These are phyloP conservation scores for Gonatopus flavifemur DNA, from an alignment of 1,140 invertebrate genomes.

Conservation along the genomic window DNA sequence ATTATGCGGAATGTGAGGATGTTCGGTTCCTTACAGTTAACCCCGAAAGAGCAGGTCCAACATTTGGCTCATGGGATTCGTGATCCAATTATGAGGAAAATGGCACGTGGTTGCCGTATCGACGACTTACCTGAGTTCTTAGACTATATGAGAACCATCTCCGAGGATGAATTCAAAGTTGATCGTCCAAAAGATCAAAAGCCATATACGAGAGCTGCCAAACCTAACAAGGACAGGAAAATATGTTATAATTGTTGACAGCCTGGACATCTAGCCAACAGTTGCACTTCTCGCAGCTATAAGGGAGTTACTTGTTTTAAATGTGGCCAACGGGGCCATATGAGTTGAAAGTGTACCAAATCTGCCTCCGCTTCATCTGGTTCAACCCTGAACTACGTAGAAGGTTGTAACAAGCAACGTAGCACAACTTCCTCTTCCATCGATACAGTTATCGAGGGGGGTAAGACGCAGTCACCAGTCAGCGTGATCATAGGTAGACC, in stretches of 20 bases:
- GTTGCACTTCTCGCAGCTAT: neutral
- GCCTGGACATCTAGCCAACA: neutral
- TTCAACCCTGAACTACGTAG: no score
- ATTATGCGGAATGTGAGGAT: neutral
- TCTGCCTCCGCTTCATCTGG: no score
- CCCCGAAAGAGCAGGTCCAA: neutral
- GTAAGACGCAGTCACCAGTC: neutral
- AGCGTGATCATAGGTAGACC: neutral
- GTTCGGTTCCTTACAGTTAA: neutral
- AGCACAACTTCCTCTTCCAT: no score
- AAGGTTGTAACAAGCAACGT: no score
- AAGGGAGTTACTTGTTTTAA: neutral
- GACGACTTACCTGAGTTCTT: conserved; percentile 4
- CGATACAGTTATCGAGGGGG: no score
- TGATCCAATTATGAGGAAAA: neutral
- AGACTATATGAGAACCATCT: neutral
- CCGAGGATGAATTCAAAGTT: neutral
- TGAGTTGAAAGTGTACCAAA: neutral
- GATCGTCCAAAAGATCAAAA: neutral
- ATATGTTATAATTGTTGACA: neutral
- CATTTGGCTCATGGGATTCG: neutral
- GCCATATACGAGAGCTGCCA: neutral
- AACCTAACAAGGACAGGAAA: neutral
- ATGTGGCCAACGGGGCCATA: neutral
- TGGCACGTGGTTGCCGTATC: neutral